Percentiles rank a stretch among this genome's conserved stretches.
Conservation (phyloP, 2,888 invertebrate genomes). For the Chymomyza procnemis region DNA sequence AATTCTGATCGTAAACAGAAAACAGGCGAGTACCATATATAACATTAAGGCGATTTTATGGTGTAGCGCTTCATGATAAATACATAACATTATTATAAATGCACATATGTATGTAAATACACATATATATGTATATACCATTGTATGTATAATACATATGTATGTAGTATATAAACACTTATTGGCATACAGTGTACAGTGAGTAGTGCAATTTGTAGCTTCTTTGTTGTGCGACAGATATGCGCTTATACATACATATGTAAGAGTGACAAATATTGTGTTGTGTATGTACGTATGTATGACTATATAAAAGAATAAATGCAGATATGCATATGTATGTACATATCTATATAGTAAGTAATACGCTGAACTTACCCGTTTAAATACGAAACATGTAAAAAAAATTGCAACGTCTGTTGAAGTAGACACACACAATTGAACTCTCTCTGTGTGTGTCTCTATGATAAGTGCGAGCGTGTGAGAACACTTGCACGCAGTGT, state of each 20-base stretch:
- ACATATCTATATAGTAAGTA: background rate
- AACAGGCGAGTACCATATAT: background rate
- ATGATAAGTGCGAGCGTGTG: background rate
- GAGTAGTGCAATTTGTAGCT: background rate
- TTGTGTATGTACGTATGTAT: no score
- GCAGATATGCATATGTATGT: slow-evolving; percentile 1
- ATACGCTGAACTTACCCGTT: background rate
- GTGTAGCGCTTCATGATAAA: background rate
- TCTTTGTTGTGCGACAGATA: background rate
- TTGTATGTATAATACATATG: no score
- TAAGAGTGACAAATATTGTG: slow-evolving; percentile 9
- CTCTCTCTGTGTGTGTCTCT: background rate
- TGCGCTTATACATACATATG: no score
- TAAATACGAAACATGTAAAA: background rate
- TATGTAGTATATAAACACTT: slow-evolving; percentile 2
- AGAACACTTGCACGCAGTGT: slow-evolving; percentile 5
- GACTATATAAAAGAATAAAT: background rate
- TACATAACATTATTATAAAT: background rate
- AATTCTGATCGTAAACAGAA: background rate
- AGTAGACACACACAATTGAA: background rate
- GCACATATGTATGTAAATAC: slow-evolving; percentile 1
- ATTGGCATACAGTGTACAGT: slow-evolving; percentile 13
- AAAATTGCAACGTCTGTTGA: background rate
- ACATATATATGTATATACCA: slow-evolving; percentile 1
- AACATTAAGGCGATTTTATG: background rate